A percentile compares a stretch with the other conserved stretches of the same genome.
Evolutionary conservation across 1,140 invertebrate species (phyloP).

Genomic region (Teleopsis dalmanni): DNA sequence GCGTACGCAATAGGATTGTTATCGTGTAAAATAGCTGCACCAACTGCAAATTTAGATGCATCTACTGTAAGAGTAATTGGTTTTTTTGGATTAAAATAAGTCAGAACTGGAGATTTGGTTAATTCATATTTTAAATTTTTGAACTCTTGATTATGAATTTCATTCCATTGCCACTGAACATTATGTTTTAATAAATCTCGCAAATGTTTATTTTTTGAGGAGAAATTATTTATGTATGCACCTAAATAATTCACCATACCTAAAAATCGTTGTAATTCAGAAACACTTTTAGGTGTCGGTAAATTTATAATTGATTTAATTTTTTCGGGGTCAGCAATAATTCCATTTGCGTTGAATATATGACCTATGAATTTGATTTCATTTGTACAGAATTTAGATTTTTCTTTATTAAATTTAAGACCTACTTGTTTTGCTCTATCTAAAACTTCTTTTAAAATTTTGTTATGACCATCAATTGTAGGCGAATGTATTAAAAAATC

Average conservation of each 20-base stretch:
- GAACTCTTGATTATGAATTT: constrained; percentile 7
- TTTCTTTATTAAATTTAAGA: constrained; percentile 14
- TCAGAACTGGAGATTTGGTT: constrained; percentile 27
- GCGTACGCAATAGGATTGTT: constrained; percentile 33
- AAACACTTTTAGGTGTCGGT: constrained; percentile 20
- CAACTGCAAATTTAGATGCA: too few species aligned
- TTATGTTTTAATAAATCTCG: constrained; percentile 7
- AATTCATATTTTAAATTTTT: constrained; percentile 26
- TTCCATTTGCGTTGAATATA: constrained; percentile 13
- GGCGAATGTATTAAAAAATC: constrained; percentile 35
- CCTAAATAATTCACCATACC: constrained; percentile 29
- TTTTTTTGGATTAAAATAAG: constrained; percentile 28
- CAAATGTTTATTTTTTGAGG: constrained; percentile 16
- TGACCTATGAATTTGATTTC: constrained; percentile 23
- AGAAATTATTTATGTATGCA: constrained; percentile 26
- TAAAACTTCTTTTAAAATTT: constrained; percentile 27
- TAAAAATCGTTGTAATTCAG: constrained; percentile 29
- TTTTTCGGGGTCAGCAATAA: too few species aligned
- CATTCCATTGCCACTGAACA: constrained; percentile 11
- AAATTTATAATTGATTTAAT: constrained; percentile 24
- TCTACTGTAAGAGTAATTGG: constrained; percentile 32
- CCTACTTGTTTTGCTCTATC: constrained; percentile 13
- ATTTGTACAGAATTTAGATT: constrained; percentile 15
- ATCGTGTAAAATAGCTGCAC: constrained; percentile 34
- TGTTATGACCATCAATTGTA: too few species aligned